A percentile compares a stretch with the other conserved stretches of the same genome.
Evolutionary conservation across 2,888 invertebrate species (phyloP).

Genomic region (Oscheius sp.): DNA sequence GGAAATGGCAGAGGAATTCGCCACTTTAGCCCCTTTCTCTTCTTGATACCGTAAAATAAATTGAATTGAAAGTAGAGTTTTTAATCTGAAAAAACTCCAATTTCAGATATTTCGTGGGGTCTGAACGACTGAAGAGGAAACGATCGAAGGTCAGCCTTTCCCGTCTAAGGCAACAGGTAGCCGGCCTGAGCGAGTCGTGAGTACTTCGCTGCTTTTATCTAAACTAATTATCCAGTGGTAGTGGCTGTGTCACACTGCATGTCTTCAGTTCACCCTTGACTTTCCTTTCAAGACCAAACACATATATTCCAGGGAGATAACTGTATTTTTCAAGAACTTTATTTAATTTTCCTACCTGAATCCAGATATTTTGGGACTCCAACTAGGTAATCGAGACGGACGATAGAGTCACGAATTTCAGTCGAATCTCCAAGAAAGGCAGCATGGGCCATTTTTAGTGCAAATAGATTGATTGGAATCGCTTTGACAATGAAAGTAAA

Average conservation of each 20-base stretch:
- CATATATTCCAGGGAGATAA: constrained; percentile 74
- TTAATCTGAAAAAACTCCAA: neutral
- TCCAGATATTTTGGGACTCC: constrained; percentile 71
- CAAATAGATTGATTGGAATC: constrained; percentile 73
- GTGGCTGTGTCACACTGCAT: no score
- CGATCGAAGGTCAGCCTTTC: constrained; percentile 49
- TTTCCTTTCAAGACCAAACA: constrained; percentile 74
- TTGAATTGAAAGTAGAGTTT: no score
- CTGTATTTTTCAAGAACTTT: constrained; percentile 38
- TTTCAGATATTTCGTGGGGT: constrained; percentile 45
- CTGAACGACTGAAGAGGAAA: constrained; percentile 52
- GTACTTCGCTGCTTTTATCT: constrained; percentile 37
- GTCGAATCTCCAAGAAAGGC: constrained; percentile 71
- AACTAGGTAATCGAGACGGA: constrained; percentile 72
- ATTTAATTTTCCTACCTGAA: constrained; percentile 68
- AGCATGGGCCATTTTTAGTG: constrained; percentile 71
- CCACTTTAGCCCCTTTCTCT: no score
- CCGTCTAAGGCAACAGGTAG: constrained; percentile 53
- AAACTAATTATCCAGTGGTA: no score
- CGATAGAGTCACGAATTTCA: constrained; percentile 72
- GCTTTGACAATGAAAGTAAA: constrained; percentile 72
- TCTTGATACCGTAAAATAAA: no score
- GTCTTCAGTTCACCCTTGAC: no score
- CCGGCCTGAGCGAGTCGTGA: constrained; percentile 54
- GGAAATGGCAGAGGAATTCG: no score